Percentiles rank a stretch among this genome's conserved stretches.
Evolutionary conservation across 2,797 vertebrate species (phyloP).

Genomic region (Pyrrhura leucotis): DNA sequence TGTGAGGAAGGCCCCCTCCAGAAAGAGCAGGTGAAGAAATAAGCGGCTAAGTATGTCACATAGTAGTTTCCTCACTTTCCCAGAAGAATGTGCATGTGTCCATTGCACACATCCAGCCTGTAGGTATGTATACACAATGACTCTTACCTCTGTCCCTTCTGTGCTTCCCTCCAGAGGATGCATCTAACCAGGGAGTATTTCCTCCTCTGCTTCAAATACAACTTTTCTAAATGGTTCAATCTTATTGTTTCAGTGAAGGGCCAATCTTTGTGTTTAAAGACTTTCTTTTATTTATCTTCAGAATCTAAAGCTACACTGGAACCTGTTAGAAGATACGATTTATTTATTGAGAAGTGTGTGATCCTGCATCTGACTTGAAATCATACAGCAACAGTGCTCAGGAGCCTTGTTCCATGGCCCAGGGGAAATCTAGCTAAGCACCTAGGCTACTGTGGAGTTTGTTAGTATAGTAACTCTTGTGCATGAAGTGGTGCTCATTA

Average conservation of each 20-base stretch:
- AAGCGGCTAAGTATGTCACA: background rate
- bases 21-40: background rate
- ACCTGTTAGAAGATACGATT: background rate
- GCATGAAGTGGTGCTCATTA: background rate
- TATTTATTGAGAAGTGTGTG: conserved; percentile 27
- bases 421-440: background rate
- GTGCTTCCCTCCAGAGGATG: background rate
- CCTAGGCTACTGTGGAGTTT: background rate
- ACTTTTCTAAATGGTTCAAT: conserved; percentile 1
- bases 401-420: background rate
- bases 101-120: background rate
- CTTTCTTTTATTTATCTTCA: conserved; percentile 34
- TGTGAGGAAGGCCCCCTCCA: background rate
- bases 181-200: background rate
- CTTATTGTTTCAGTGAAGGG: conserved; percentile 23
- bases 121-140: background rate
- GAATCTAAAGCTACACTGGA: conserved; percentile 31
- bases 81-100: background rate
- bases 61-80: background rate
- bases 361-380: background rate
- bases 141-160: background rate
- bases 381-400: background rate
- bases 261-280: background rate
- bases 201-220: background rate
- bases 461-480: background rate